These are phyloP conservation scores for Microplitis mediator DNA, from an alignment of 1,140 invertebrate species.

Conservation along the genomic window DNA sequence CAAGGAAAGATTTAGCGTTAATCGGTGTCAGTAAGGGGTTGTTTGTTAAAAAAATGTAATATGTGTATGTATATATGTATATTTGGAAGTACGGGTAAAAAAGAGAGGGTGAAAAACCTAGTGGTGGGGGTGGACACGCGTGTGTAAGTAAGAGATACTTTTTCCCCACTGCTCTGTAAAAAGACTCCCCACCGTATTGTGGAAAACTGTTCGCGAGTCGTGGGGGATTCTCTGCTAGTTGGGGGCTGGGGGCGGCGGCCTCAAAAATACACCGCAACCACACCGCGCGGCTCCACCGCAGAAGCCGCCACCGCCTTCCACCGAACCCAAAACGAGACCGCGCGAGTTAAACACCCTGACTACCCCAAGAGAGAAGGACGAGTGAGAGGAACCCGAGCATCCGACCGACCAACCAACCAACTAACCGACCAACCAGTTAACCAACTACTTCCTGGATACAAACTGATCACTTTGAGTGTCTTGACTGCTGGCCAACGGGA, in stretches of 20 bases:
- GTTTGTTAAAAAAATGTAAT: slow-evolving; percentile 6
- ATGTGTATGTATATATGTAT: background rate
- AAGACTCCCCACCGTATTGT: slow-evolving; percentile 40
- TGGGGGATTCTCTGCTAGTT: slow-evolving; percentile 35
- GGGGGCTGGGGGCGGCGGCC: slow-evolving; percentile 59
- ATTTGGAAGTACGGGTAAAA: background rate
- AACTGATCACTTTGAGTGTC: too few species aligned
- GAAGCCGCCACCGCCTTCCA: slow-evolving; percentile 62
- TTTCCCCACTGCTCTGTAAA: slow-evolving; percentile 51
- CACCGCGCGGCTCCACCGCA: slow-evolving; percentile 63
- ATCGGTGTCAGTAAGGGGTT: slow-evolving; percentile 20
- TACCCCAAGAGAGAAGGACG: slow-evolving; percentile 36
- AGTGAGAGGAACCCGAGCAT: background rate
- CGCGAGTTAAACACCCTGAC: slow-evolving; percentile 58
- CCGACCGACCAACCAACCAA: background rate
- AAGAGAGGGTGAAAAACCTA: slow-evolving; percentile 1
- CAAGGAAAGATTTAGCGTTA: slow-evolving; percentile 28
- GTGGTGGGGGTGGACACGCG: background rate
- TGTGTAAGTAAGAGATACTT: slow-evolving; percentile 35
- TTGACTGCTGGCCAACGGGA: too few species aligned
- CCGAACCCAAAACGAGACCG: slow-evolving; percentile 60
- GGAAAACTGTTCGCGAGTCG: slow-evolving; percentile 23
- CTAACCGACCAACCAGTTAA: background rate
- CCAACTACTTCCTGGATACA: background rate
- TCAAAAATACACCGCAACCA: slow-evolving; percentile 65